Percentiles rank a stretch among this genome's conserved stretches.
These are phyloP conservation scores for Dryocosmus kuriphilus DNA, from an alignment of 2,888 invertebrate genomes.

Conservation along the genomic window DNA sequence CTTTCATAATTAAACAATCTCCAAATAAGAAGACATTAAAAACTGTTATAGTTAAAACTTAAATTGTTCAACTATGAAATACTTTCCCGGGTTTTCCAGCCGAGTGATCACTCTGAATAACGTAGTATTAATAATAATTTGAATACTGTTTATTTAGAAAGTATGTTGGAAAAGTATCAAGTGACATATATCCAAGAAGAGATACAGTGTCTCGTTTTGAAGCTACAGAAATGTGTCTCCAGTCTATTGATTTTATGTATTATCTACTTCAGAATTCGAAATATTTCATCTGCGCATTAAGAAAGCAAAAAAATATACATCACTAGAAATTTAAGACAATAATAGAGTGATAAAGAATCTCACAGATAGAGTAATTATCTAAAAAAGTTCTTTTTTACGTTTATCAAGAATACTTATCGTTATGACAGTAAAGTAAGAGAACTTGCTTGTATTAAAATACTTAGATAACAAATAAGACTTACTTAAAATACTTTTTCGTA, in stretches of 20 bases:
- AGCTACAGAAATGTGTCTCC: background rate
- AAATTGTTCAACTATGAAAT: too few species aligned
- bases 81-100: too few species aligned
- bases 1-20: too few species aligned
- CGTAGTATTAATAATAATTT: too few species aligned
- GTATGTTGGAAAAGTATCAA: background rate
- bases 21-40: too few species aligned
- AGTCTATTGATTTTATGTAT: background rate
- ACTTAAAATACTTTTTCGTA: background rate
- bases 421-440: background rate
- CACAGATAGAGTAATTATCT: background rate
- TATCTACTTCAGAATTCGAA: background rate
- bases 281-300: background rate
- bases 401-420: background rate
- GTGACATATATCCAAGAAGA: background rate
- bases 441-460: background rate
- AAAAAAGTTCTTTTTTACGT: background rate
- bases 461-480: background rate
- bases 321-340: background rate
- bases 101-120: too few species aligned
- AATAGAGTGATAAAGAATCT: background rate
- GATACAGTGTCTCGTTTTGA: background rate
- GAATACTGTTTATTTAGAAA: too few species aligned
- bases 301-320: slow-evolving; percentile 7
- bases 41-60: too few species aligned